Base-by-base conservation (phyloP, 2,797 vertebrate genomes). In the Onychomys torridus region DNA sequence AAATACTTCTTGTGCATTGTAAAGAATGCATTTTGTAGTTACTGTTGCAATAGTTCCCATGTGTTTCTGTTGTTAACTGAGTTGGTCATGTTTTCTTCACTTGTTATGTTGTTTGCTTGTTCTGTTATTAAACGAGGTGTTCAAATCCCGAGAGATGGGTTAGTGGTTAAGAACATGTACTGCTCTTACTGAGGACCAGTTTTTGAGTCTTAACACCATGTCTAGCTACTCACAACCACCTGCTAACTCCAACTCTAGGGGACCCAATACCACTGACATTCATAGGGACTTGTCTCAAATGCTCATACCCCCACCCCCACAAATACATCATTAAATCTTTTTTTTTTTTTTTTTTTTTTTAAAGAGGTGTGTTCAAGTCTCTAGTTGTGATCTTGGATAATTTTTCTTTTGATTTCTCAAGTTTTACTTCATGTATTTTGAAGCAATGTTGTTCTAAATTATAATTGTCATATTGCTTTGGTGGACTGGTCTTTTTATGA, bases 361-460 rank as follows among this genome's bases (percentile, higher is more conserved):
- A 78, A 93, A 94, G 76, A 82, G 37, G 25, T 67, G 1, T 63
- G 52, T 91, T 90, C 29, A 29, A 65, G 34, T 85, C 6, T 89
- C 16, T n/a, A 12, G 3, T 59, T 93, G 78, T 21, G 46, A 91
- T 37, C 73, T 61, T 73, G 29, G 69, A 52, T 63, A 71, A 19
- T 79, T 75, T 81, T 73, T 65, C 43, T 40, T 89, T 89, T 29
- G 14, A 34, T 63, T 82, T 93, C 32, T 89, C 52, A 95, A 10
- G 32, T 81, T 95, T 86, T 75, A 37, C 65, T 85, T 85, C 65
- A 71, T n/a, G 16, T 61, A 25, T 86, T 89, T 86, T 86, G 79
- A 90, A 90, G 34, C 92, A 87, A 8, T 75, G 27, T 63, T 86
- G n/a, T 73, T 71, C 29, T 83, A 83, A 90, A 81, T 61, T 17